Evolutionary conservation across 2,113 vertebrate species (phyloP).

Genomic region (Ia io): DNA sequence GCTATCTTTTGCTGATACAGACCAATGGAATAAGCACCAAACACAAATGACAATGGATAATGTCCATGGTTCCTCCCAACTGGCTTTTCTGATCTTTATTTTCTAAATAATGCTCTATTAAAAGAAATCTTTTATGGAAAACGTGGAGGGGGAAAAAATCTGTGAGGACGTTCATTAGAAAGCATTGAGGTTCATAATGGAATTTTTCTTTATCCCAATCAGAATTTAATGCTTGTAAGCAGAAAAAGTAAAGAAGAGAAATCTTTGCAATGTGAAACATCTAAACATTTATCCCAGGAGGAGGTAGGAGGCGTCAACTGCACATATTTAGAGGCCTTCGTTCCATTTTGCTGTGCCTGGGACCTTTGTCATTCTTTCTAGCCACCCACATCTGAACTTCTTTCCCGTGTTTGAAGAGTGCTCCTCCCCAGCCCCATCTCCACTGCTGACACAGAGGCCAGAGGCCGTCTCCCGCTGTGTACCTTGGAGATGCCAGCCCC

Average conservation of each 20-base stretch:
- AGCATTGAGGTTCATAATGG: neutral
- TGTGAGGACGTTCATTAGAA: neutral
- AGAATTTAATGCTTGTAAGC: neutral
- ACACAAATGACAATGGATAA: neutral
- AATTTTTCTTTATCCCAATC: neutral
- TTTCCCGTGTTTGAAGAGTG: neutral
- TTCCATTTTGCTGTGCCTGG: neutral
- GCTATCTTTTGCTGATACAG: slow-evolving; percentile 29
- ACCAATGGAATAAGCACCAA: neutral
- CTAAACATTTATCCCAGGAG: neutral
- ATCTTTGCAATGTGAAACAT: slow-evolving; percentile 3
- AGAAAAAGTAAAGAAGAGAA: neutral
- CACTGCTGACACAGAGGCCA: neutral
- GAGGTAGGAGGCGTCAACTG: neutral
- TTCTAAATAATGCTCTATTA: neutral
- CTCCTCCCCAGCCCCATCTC: neutral
- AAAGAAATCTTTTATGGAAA: neutral
- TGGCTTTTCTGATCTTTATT: neutral
- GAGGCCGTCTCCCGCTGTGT: neutral
- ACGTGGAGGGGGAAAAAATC: neutral
- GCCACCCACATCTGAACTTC: neutral
- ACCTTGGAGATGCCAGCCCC: neutral
- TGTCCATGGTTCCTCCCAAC: neutral
- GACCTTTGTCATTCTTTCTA: neutral
- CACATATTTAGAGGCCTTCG: neutral